Evolutionary conservation across 53 echinoderm and acorn worm species (phyloP).

Genomic region (Holothuria scabra): DNA sequence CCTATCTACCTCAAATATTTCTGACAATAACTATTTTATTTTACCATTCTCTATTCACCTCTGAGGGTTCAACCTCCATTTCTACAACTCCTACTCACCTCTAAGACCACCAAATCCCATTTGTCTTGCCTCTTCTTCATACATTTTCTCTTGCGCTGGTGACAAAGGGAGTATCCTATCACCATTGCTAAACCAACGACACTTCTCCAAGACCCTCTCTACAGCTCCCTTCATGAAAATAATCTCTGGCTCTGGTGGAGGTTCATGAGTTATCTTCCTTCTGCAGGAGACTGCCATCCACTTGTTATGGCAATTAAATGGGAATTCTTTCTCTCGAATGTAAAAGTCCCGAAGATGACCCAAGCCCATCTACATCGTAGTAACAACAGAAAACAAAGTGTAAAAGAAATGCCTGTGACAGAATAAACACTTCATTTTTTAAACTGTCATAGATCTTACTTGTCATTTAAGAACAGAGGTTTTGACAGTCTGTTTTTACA

Average conservation of each 20-base stretch:
- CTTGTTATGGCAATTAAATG: conserved; percentile 92
- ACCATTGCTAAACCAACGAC: conserved; percentile 67
- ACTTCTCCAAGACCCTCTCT: conserved; percentile 77
- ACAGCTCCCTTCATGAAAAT: conserved; percentile 89
- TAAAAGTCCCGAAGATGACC: conserved; percentile 77
- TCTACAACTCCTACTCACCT: conserved; percentile 56
- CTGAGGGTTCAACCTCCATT: neutral
- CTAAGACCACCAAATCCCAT: conserved; percentile 85
- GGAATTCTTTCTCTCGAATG: conserved; percentile 70
- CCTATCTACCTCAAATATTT: too few relatives aligned
- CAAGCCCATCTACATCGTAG: conserved; percentile 66
- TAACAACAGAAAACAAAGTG: neutral
- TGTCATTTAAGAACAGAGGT: too few relatives aligned
- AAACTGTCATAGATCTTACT: too few relatives aligned
- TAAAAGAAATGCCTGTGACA: neutral
- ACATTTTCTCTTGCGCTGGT: conserved; percentile 25
- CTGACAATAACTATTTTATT: neutral
- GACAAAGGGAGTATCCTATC: conserved; percentile 60
- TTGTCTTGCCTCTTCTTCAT: conserved; percentile 58
- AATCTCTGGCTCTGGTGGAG: conserved; percentile 60
- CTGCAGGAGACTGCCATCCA: conserved; percentile 87
- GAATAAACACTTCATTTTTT: too few relatives aligned
- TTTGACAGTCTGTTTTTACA: too few relatives aligned
- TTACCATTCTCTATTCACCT: neutral
- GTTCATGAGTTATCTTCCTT: conserved; percentile 33